Percentiles rank a stretch among this genome's conserved stretches.
Conservation (phyloP, 2,888 invertebrate species). For the Nephrotoma flavescens region DNA sequence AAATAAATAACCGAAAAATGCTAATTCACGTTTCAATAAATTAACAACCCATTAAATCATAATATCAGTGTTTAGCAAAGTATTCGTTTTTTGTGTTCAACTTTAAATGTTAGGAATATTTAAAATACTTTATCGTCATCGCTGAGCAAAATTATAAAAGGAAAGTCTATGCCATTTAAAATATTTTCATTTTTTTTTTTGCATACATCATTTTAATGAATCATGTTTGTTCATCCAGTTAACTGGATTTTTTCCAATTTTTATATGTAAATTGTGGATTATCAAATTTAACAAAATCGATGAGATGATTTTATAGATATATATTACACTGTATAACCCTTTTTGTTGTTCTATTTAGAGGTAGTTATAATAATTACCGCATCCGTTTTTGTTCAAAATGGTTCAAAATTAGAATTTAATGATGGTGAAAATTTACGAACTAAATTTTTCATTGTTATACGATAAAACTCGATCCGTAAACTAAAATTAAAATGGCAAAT, state of each 20-base stretch:
- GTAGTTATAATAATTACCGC: no score
- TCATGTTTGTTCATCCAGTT: background rate
- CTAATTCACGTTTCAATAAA: background rate
- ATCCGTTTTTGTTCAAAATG: no score
- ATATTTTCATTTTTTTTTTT: background rate
- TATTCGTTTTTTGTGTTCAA: background rate
- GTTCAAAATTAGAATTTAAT: background rate
- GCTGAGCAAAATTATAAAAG: background rate
- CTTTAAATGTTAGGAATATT: background rate
- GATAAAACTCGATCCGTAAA: no score
- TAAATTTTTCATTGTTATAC: no score
- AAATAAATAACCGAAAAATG: background rate
- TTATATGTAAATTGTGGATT: no score
- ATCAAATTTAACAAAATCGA: no score
- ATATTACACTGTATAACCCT: no score
- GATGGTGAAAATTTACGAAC: background rate
- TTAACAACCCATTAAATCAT: background rate
- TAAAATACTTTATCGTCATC: background rate
- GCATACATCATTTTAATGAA: background rate
- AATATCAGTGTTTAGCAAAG: background rate
- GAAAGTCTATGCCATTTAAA: background rate
- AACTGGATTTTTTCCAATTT: background rate
- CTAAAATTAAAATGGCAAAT: no score
- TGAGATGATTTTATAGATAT: no score
- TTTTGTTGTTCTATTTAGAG: no score